A percentile compares a stretch with the other conserved stretches of the same genome.
These are phyloP conservation scores for Chaenogobius annularis DNA, from an alignment of 2,113 vertebrate species.

Conservation along the genomic window DNA sequence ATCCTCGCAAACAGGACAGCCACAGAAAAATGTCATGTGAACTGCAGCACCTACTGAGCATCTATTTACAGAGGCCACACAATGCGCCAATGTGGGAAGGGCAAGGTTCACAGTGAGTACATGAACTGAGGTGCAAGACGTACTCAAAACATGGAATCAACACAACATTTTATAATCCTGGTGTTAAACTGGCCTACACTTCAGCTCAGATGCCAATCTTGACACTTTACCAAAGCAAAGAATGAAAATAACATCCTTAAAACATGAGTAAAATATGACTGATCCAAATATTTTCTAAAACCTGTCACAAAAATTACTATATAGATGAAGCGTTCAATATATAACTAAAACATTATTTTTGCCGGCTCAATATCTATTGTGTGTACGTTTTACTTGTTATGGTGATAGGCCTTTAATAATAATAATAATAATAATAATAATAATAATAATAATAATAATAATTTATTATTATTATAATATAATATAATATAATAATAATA, in stretches of 20 bases:
- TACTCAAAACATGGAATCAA: neutral
- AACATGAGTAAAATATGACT: neutral
- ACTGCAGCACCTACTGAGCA: slow-evolving; percentile 27
- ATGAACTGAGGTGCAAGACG: neutral
- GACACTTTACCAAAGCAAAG: neutral
- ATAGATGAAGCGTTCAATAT: neutral
- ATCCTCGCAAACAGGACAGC: slow-evolving; percentile 56
- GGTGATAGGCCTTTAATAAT: too few species aligned
- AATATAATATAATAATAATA: too few species aligned
- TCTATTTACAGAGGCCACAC: slow-evolving; percentile 16
- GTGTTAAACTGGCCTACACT: too few species aligned
- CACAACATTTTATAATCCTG: too few species aligned
- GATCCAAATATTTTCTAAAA: neutral
- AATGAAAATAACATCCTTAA: neutral
- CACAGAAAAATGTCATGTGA: slow-evolving; percentile 50
- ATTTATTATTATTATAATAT: too few species aligned
- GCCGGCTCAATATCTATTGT: too few species aligned
- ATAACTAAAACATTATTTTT: too few species aligned
- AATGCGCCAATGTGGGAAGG: slow-evolving; percentile 12
- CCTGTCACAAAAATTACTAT: neutral
- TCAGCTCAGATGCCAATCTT: too few species aligned
- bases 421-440: too few species aligned
- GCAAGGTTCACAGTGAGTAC: slow-evolving; percentile 13
- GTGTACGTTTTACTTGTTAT: too few species aligned
- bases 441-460: too few species aligned